phyloP scores from a whole-genome alignment of 2,888 invertebrate genomes.

The Hirtodrosophila cameraria region DNA sequence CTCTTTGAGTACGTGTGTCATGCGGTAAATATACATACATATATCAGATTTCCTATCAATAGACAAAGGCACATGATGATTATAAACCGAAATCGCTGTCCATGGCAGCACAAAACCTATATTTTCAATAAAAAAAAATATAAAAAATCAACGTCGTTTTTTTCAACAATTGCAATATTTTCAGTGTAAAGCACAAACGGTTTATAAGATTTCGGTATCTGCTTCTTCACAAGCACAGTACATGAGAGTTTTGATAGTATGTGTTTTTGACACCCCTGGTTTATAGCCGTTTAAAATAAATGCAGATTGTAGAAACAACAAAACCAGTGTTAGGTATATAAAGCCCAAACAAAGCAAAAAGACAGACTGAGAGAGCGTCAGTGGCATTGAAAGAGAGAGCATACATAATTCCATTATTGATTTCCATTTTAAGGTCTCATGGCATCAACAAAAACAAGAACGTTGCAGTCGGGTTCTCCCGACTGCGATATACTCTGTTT shows the following conservation, averaged over 20 bases:
- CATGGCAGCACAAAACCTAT: no score
- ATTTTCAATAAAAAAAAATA: no score
- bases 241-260: no score
- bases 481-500: no score
- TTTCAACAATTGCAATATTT: no score
- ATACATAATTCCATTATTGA: slow-evolving; percentile 67
- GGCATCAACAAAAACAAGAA: slow-evolving; percentile 43
- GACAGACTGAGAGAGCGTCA: not conserved
- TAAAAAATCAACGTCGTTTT: no score
- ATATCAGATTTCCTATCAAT: slow-evolving; percentile 63
- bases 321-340: slow-evolving; percentile 16
- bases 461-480: no score
- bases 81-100: no score
- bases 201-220: no score
- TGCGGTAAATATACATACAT: slow-evolving; percentile 16
- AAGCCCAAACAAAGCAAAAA: slow-evolving; percentile 12
- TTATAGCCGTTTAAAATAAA: slow-evolving; percentile 25
- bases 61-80: slow-evolving; percentile 39
- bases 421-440: slow-evolving; percentile 57
- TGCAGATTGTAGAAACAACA: slow-evolving; percentile 8
- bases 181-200: no score
- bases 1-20: slow-evolving; percentile 10
- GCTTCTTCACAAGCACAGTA: no score
- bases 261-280: no score
- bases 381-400: slow-evolving; percentile 3